These are phyloP conservation scores for Drosophila demipolita DNA, from an alignment of 2,888 invertebrate species.

Conservation along the genomic window DNA sequence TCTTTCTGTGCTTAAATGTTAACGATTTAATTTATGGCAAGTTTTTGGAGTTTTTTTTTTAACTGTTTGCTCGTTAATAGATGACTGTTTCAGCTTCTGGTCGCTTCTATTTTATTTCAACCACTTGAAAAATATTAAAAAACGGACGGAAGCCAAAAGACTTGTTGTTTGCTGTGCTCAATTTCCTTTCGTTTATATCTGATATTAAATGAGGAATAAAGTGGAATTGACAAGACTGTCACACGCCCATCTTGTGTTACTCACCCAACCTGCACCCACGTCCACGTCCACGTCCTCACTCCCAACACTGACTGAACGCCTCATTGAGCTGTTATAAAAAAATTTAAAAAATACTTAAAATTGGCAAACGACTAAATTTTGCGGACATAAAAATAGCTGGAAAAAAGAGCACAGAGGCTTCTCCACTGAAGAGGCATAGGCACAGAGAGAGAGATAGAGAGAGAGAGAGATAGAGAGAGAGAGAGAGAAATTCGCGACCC, in stretches of 20 bases:
- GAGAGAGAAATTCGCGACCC: constrained; percentile 2
- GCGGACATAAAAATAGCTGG: constrained; percentile 46
- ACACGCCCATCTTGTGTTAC: background rate
- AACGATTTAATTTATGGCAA: background rate
- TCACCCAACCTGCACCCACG: background rate
- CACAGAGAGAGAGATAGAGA: background rate
- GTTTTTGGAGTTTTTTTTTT: background rate
- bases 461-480: background rate
- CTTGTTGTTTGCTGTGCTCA: background rate
- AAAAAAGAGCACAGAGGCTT: constrained; percentile 1
- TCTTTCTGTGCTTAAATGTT: background rate
- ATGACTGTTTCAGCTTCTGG: background rate
- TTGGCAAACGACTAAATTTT: constrained; percentile 54
- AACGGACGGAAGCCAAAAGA: background rate
- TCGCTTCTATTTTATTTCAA: background rate
- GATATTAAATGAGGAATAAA: background rate
- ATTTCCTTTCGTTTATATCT: background rate
- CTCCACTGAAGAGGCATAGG: background rate
- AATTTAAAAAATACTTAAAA: constrained; percentile 33
- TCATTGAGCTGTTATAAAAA: constrained; percentile 20
- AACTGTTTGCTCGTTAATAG: background rate
- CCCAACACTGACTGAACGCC: constrained; percentile 4
- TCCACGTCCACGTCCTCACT: background rate
- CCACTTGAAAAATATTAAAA: background rate
- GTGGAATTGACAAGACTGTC: background rate